Base-by-base conservation (phyloP, 2,797 vertebrate genomes). In the Coracias cyanogaster region DNA sequence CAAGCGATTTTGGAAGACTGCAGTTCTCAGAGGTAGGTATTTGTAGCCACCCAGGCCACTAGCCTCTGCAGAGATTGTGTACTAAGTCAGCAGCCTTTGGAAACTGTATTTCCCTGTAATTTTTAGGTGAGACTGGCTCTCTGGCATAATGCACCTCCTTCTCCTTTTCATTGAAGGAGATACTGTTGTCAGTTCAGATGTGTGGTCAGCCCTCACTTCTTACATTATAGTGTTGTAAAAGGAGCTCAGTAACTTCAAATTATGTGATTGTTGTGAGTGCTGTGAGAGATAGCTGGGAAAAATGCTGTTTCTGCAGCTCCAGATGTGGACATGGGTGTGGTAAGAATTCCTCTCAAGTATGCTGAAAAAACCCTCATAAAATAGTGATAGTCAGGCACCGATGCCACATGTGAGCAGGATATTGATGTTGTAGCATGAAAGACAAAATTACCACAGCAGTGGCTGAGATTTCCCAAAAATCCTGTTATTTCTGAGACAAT, bases 21-120 rank as follows among this genome's bases (percentile, higher is more conserved):
- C 99, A 99, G 98, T 99, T 99, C 82, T 99, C 99, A 1, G 99
- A 99, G 99, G 99, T 99, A 96, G 98, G 97, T 73, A 9, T 45
- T 55, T 0, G 0, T 51, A 45, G 49, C 16, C 49, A n/a, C 12
- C 26, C 28, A 4, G 18, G 15, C 39, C 49, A n/a, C 0, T 3
- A 79, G 66, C 24, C 39, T 51, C 17, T 35, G 49, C 15, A 76
- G 1, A 16, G 31, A 18, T 6, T 37, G 29, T 26, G 2, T 21
- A 4, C 51, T 45, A 22, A 29, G 65, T 39, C 72, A 57, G 58
- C 70, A 86, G n/a, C 33, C 41, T 77, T 89, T 80, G 78, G 35
- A 62, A 80, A 61, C 5, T 26, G 2, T 52, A 39, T 52, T 88
- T 73, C 28, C 24, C 3, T 73, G 37, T 45, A 19, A 74, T 39